Percentiles rank a stretch among this genome's conserved stretches.
Evolutionary conservation across 2,113 vertebrate genomes (phyloP).

Genomic region (Donacobius atricapilla): DNA sequence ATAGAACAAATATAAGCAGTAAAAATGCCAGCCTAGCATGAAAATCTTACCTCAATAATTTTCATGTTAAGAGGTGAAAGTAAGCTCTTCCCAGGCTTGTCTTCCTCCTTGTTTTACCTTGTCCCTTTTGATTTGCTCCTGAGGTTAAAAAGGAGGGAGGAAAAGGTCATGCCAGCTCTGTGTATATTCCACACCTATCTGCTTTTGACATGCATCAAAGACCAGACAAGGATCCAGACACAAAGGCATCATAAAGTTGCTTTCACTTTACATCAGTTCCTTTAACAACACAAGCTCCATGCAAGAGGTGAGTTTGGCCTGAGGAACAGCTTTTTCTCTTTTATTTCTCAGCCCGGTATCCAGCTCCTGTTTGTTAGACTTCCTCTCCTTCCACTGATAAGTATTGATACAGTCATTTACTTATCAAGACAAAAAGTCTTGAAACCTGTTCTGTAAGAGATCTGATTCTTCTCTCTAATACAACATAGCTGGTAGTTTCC

Average conservation of each 20-base stretch:
- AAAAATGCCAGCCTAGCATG: not conserved
- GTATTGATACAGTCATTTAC: not conserved
- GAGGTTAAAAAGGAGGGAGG: not conserved
- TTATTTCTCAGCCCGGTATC: not conserved
- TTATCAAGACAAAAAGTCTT: not conserved
- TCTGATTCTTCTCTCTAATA: not conserved
- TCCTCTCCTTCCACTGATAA: not conserved
- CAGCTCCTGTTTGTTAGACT: not conserved
- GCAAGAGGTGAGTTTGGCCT: not conserved
- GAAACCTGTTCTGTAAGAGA: not conserved
- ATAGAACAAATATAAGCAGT: fast-evolving
- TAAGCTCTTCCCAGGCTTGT: not conserved
- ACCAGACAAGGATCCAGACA: not conserved
- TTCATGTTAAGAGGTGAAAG: not conserved
- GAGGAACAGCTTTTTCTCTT: not conserved
- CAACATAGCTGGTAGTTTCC: not conserved
- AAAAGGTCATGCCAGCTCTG: not conserved
- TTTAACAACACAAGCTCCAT: not conserved
- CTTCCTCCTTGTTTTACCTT: not conserved
- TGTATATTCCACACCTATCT: not conserved
- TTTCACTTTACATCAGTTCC: not conserved
- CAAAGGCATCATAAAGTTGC: not conserved
- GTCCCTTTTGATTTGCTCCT: not conserved
- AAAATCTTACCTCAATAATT: not conserved
- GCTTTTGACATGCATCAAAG: not conserved